Evolutionary conservation across 2,888 invertebrate genomes (phyloP).

Genomic region (Blastobasis adustella): DNA sequence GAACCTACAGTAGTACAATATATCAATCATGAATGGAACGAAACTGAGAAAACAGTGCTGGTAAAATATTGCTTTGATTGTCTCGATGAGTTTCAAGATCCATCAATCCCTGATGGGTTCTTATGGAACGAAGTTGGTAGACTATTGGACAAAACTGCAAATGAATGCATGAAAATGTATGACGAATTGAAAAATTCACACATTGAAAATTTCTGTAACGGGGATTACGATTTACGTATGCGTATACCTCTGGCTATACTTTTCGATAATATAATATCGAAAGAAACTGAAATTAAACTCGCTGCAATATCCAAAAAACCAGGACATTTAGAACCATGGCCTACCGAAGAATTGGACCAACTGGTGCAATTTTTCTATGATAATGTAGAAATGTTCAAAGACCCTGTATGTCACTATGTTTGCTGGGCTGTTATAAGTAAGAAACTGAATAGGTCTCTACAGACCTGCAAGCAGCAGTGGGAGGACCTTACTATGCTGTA

Average conservation of each 20-base stretch:
- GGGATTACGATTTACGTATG: conserved; percentile 33
- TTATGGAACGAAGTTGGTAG: conserved; percentile 62
- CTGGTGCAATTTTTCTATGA: conserved; percentile 51
- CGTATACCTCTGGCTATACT: conserved; percentile 48
- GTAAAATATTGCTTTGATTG: conserved; percentile 60
- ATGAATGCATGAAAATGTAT: conserved; percentile 42
- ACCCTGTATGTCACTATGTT: conserved; percentile 48
- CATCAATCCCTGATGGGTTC: conserved; percentile 53
- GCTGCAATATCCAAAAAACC: conserved; percentile 12
- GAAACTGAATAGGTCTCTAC: conserved; percentile 31
- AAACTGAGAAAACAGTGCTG: conserved; percentile 47
- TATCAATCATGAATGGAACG: conserved; percentile 33
- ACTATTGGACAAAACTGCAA: conserved; percentile 45
- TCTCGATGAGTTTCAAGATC: conserved; percentile 55
- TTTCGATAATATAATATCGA: conserved; percentile 52
- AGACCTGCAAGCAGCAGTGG: conserved; percentile 46
- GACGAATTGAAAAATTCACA: conserved; percentile 38
- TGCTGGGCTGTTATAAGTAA: conserved; percentile 45
- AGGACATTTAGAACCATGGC: conserved; percentile 27
- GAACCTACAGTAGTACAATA: not conserved
- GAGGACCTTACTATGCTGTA: conserved; percentile 43
- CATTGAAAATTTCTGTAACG: conserved; percentile 35
- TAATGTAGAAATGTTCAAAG: conserved; percentile 54
- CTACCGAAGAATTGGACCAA: conserved; percentile 36
- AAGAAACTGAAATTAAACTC: conserved; percentile 37